Percentiles rank a stretch among this genome's conserved stretches.
Evolutionary conservation across 1,140 invertebrate genomes (phyloP).

Genomic region (Cyclina sinensis): DNA sequence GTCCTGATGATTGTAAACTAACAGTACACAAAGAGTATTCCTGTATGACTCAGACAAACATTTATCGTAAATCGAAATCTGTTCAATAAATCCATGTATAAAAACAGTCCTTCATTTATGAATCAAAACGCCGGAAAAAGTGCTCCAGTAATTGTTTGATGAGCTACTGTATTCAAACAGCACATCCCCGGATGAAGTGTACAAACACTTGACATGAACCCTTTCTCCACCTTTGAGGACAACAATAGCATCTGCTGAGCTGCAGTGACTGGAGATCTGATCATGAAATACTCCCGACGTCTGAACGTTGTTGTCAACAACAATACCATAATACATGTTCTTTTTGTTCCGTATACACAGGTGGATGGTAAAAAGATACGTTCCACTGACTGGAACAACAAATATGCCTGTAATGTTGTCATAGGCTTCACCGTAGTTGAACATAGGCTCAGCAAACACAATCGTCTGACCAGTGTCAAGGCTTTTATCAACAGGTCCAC

Average conservation of each 20-base stretch:
- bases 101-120: not conserved
- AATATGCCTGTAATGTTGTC: constrained; percentile 16
- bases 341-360: not conserved
- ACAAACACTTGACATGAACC: constrained; percentile 6
- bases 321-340: not conserved
- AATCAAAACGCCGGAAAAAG: not conserved
- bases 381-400: not conserved
- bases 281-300: not conserved
- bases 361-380: constrained; percentile 16
- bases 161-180: not conserved
- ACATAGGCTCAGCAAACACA: not conserved
- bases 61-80: not conserved
- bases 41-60: not conserved
- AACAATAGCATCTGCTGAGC: not conserved
- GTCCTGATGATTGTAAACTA: not conserved
- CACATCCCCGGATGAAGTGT: not conserved
- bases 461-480: constrained; percentile 1
- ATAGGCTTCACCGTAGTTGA: not conserved
- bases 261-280: not conserved
- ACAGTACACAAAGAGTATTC: not conserved
- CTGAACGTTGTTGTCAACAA: not conserved
- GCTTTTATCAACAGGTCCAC: not conserved
- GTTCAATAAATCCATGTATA: not conserved
- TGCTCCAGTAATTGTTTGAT: constrained; percentile 2
- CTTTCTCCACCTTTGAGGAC: not conserved